Conservation (phyloP, 2,888 invertebrate species). For the Cephus sareptanus region DNA sequence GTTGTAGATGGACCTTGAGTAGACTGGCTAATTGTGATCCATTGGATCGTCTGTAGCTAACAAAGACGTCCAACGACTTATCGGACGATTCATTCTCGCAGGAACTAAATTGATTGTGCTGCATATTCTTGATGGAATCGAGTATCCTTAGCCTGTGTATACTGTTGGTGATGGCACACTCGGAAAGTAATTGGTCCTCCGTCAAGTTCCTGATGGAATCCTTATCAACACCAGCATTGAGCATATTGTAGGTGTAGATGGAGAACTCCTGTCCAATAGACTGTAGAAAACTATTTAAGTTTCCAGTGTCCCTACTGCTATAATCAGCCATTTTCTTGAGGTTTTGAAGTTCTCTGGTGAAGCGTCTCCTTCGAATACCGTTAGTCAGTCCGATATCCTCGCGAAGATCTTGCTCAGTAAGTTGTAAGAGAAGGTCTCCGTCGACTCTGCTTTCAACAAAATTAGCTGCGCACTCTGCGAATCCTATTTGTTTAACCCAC, state of each 20-base stretch:
- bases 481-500: conserved; percentile 99
- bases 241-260: conserved; percentile 96
- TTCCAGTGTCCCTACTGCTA: conserved; percentile 92
- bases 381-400: conserved; percentile 94
- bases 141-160: conserved; percentile 93
- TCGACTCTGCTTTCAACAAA: conserved; percentile 95
- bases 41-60: conserved; percentile 96
- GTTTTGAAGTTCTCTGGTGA: conserved; percentile 91
- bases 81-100: conserved; percentile 77
- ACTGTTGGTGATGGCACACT: conserved; percentile 93
- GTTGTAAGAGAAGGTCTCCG: conserved; percentile 92
- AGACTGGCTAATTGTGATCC: conserved; percentile 96
- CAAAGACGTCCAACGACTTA: conserved; percentile 96
- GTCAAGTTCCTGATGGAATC: conserved; percentile 86
- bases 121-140: conserved; percentile 79
- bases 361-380: conserved; percentile 92
- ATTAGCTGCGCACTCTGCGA: conserved; percentile 82
- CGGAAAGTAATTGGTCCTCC: conserved; percentile 90
- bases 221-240: conserved; percentile 94
- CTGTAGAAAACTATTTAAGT: conserved; percentile 86
- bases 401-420: conserved; percentile 91
- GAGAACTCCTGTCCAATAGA: conserved; percentile 89
- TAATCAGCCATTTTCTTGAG: conserved; percentile 97
- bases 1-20: conserved; percentile 95
- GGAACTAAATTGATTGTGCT: conserved; percentile 56